These are phyloP conservation scores for Catostomus latipinnis DNA, from an alignment of 2,797 vertebrate genomes.

Conservation along the genomic window DNA sequence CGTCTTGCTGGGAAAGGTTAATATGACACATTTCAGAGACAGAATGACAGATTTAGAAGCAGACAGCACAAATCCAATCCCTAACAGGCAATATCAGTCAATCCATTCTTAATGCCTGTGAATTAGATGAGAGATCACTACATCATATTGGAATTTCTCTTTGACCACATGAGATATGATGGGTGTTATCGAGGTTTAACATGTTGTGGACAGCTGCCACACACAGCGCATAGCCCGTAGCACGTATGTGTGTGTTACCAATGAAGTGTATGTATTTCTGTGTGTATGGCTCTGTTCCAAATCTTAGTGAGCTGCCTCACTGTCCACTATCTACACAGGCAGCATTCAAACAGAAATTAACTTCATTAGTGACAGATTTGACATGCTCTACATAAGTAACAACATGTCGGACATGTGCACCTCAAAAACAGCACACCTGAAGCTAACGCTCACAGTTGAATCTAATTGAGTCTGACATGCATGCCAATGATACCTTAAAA, in stretches of 20 bases:
- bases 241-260: conserved; percentile 4
- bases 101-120: conserved; percentile 32
- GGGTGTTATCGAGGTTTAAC: conserved; percentile 24
- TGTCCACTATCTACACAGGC: not conserved
- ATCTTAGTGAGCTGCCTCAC: not conserved
- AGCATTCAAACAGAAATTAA: not conserved
- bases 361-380: not conserved
- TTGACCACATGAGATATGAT: conserved; percentile 4
- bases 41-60: not conserved
- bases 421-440: not conserved
- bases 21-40: conserved; percentile 23
- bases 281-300: conserved; percentile 15
- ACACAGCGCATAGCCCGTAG: not conserved
- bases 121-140: conserved; percentile 27
- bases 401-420: not conserved
- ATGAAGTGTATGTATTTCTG: not conserved
- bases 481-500: not conserved
- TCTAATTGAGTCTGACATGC: too few species aligned
- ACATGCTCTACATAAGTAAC: not conserved
- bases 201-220: conserved; percentile 13
- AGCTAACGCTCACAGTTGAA: too few species aligned
- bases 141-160: not conserved
- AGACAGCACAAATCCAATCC: not conserved
- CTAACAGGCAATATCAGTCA: conserved; percentile 28
- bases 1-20: conserved; percentile 36